Percentiles rank a stretch among this genome's conserved stretches.
These are phyloP conservation scores for Alloscopus bannaensis DNA, from an alignment of 2,888 invertebrate species.

Conservation along the genomic window DNA sequence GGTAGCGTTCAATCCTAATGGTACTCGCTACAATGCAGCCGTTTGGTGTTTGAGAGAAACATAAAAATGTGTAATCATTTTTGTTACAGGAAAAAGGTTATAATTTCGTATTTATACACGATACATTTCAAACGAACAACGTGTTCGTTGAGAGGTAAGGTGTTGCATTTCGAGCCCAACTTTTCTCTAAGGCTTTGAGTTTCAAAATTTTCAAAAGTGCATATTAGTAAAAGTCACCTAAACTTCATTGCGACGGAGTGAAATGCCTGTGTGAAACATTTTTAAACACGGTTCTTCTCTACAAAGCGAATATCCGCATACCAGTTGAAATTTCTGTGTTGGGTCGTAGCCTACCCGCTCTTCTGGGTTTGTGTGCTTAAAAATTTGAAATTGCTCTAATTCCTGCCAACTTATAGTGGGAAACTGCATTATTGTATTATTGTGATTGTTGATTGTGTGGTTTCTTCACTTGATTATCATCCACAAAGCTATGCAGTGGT, in stretches of 20 bases:
- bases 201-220: neutral
- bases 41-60: constrained; percentile 11
- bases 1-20: constrained; percentile 4
- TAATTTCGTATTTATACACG: constrained; percentile 7
- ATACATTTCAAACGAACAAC: neutral
- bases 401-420: neutral
- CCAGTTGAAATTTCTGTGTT: neutral
- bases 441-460: neutral
- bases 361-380: too few relatives aligned
- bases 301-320: neutral
- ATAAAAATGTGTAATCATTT: constrained; percentile 20
- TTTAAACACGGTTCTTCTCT: neutral
- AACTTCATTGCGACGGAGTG: neutral
- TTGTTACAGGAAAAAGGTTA: constrained; percentile 26
- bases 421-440: neutral
- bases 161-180: neutral
- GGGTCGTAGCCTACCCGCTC: neutral
- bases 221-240: neutral
- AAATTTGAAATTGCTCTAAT: neutral
- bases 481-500: neutral
- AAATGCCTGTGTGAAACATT: neutral
- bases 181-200: neutral
- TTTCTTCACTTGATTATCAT: neutral
- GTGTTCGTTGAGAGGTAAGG: neutral
- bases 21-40: neutral